Base-by-base conservation (phyloP, 2,888 invertebrate genomes). In the Caenorhabditis angaria region DNA sequence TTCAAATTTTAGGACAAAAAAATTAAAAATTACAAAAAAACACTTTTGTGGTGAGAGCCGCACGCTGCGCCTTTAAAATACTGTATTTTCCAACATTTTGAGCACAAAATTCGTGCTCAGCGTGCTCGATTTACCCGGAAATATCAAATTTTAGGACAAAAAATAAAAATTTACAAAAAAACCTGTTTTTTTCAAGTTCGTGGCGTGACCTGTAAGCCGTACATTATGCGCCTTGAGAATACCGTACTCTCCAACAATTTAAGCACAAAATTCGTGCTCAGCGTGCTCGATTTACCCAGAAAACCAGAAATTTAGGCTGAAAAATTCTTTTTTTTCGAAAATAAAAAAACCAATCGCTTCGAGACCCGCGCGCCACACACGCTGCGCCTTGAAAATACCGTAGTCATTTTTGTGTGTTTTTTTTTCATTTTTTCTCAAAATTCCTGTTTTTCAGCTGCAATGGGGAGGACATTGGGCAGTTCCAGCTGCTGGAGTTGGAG, bases 381-480 rank as follows among this genome's bases (percentile, higher is more conserved):
- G n/a, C n/a, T 35, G 35, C 35, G 6, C 8, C 35, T 35, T 14
- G 35, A 35, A 35, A 35, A 14, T 35, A 10, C 8, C 14, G 35
- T 6, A 35, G 14, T 35, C 14, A 10, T 35, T n/a, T 6, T 14
- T 50, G 6, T 8, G n/a, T 50, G n/a, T 12, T 50, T 20, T 50
- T 50, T n/a, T 50, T n/a, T 50, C 6, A 50, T 12, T 12, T 12
- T 12, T 50, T 35, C 35, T 35, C 35, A 35, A 35, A 35, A 35
- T 35, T 35, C 35, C 35, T 14, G 6, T 29, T 28, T 50, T 76
- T 64, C 53, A 79, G 70, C 18, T 77, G 10, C 61, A 66, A 12
- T 81, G 75, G 77, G 83, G 83, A 35, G 82, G 78, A 28, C 84
- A 84, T 64, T 84, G 79, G 79, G 81, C 81, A 5, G 81, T 81